Evolutionary conservation across 2,888 invertebrate genomes (phyloP).

Genomic region (Pristionchus exspectatus): DNA sequence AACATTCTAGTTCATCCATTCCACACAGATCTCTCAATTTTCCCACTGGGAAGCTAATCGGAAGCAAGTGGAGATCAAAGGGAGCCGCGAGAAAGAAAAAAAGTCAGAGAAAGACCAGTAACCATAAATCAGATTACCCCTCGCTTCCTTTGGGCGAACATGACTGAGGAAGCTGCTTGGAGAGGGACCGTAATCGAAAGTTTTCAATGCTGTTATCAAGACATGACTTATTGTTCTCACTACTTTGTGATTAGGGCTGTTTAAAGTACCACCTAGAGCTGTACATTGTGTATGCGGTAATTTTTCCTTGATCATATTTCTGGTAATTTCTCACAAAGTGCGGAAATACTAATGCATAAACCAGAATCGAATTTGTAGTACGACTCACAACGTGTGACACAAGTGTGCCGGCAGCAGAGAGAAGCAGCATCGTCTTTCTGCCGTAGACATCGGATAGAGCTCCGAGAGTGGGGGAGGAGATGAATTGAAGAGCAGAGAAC

Average conservation of each 20-base stretch:
- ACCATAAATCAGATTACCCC: conserved; percentile 35
- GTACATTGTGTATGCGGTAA: too few species aligned
- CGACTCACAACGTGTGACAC: conserved; percentile 70
- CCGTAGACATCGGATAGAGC: conserved; percentile 96
- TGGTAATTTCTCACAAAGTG: too few species aligned
- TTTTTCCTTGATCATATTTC: too few species aligned
- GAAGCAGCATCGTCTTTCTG: conserved; percentile 89
- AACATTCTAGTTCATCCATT: neutral
- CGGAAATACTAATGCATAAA: neutral
- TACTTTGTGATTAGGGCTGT: too few species aligned
- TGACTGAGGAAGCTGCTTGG: neutral
- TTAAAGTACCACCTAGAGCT: too few species aligned
- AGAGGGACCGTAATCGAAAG: neutral
- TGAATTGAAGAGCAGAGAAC: conserved; percentile 95
- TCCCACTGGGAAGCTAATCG: neutral
- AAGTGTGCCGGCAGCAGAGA: conserved; percentile 86
- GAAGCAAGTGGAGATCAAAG: conserved; percentile 35
- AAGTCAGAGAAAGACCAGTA: neutral
- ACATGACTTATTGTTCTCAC: too few species aligned
- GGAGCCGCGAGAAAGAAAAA: neutral
- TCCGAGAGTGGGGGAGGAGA: conserved; percentile 94
- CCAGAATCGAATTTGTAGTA: neutral
- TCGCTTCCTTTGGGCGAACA: conserved; percentile 6
- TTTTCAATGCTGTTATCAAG: too few species aligned
- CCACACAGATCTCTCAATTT: neutral